These are phyloP conservation scores for Achroia grisella DNA, from an alignment of 1,140 invertebrate genomes.

Conservation along the genomic window DNA sequence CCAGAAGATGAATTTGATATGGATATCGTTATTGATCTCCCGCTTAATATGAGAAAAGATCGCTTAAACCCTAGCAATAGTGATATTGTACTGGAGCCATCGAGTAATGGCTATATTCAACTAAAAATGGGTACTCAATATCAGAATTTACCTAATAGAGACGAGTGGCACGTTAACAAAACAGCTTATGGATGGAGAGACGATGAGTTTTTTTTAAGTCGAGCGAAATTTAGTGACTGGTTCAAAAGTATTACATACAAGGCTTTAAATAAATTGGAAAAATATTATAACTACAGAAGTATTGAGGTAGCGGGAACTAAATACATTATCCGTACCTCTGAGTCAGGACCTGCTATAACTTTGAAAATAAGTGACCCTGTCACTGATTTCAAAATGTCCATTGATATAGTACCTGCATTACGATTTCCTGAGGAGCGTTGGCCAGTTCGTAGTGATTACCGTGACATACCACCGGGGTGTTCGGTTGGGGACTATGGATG, in stretches of 20 bases:
- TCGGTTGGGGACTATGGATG: constrained; percentile 19
- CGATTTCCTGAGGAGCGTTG: constrained; percentile 45
- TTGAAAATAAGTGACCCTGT: constrained; percentile 26
- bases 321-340: constrained; percentile 31
- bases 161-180: constrained; percentile 33
- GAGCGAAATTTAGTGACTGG: constrained; percentile 55
- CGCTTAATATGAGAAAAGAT: constrained; percentile 25
- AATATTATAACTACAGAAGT: not conserved
- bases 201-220: constrained; percentile 37
- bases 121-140: constrained; percentile 39
- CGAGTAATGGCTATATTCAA: constrained; percentile 33
- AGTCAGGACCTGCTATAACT: constrained; percentile 68
- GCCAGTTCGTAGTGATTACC: constrained; percentile 26
- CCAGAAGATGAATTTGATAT: constrained; percentile 76
- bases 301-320: constrained; percentile 15
- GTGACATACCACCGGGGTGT: constrained; percentile 13
- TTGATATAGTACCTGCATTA: constrained; percentile 67
- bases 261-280: constrained; percentile 23
- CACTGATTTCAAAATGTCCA: constrained; percentile 32
- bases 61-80: constrained; percentile 16
- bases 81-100: constrained; percentile 38
- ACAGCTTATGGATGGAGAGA: constrained; percentile 39
- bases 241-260: constrained; percentile 49
- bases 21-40: constrained; percentile 66
- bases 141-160: constrained; percentile 26